Conservation (phyloP, 1,140 invertebrate genomes). For the Reticulitermes speratus region DNA sequence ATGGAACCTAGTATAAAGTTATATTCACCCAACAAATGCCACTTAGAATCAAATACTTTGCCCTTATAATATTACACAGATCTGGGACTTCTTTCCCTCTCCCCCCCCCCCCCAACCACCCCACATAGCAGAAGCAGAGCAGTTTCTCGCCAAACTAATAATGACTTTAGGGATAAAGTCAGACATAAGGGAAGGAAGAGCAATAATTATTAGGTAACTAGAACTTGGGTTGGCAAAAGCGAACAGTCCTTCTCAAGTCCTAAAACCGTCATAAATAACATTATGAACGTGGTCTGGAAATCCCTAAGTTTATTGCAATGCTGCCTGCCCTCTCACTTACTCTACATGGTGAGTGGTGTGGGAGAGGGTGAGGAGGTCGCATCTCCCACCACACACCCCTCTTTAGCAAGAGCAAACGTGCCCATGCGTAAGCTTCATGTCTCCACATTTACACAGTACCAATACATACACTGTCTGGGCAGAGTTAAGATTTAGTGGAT, state of each 20-base stretch:
- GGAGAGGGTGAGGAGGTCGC: background rate
- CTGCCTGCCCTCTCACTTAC: background rate
- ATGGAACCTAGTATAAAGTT: background rate
- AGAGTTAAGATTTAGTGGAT: constrained; percentile 28
- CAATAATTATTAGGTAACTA: constrained; percentile 19
- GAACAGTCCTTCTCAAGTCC: constrained; percentile 12
- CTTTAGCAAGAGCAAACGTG: background rate
- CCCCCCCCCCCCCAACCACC: background rate
- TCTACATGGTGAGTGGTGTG: background rate
- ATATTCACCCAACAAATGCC: background rate
- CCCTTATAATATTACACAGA: background rate
- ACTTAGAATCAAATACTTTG: background rate
- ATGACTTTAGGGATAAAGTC: constrained; percentile 18
- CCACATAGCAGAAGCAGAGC: background rate
- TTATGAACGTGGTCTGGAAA: constrained; percentile 11
- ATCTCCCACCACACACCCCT: too few relatives aligned
- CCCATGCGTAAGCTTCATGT: constrained; percentile 4
- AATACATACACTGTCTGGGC: background rate
- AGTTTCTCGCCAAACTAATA: constrained; percentile 18
- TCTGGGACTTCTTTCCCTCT: background rate
- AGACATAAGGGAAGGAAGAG: constrained; percentile 10
- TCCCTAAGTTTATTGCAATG: constrained; percentile 16
- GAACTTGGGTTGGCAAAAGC: constrained; percentile 13
- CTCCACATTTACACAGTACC: constrained; percentile 10
- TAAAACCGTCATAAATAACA: constrained; percentile 19